These are phyloP conservation scores for Nycticebus coucang DNA, from an alignment of 2,113 vertebrate species.

Conservation along the genomic window DNA sequence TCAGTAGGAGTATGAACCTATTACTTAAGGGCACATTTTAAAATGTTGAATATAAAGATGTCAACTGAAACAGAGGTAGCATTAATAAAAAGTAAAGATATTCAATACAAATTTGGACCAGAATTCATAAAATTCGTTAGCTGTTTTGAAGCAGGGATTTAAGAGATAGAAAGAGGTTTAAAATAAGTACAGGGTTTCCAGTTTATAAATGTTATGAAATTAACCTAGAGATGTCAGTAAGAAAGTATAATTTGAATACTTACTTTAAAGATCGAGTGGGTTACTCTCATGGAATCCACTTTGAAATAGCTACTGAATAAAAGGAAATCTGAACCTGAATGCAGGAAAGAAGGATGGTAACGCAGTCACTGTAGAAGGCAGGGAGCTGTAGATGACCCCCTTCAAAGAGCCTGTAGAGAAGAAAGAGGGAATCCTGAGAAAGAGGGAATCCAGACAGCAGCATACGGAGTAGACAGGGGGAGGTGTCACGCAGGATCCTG, in stretches of 20 bases:
- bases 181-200: neutral
- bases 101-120: neutral
- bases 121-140: neutral
- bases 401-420: neutral
- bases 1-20: neutral
- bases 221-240: neutral
- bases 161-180: neutral
- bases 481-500: neutral
- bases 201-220: neutral
- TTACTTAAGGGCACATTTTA: neutral
- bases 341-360: slow-evolving; percentile 4
- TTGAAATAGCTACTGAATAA: neutral
- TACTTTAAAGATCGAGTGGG: neutral
- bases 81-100: neutral
- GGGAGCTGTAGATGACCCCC: neutral
- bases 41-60: slow-evolving; percentile 9
- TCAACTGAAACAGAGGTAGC: neutral
- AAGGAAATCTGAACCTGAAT: neutral
- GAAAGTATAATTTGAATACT: neutral
- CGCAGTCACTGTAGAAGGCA: neutral
- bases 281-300: neutral
- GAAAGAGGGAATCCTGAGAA: neutral
- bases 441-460: neutral
- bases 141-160: neutral
- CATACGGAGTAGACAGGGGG: neutral